These are phyloP conservation scores for Conger conger DNA, from an alignment of 2,113 vertebrate species.

Conservation along the genomic window DNA sequence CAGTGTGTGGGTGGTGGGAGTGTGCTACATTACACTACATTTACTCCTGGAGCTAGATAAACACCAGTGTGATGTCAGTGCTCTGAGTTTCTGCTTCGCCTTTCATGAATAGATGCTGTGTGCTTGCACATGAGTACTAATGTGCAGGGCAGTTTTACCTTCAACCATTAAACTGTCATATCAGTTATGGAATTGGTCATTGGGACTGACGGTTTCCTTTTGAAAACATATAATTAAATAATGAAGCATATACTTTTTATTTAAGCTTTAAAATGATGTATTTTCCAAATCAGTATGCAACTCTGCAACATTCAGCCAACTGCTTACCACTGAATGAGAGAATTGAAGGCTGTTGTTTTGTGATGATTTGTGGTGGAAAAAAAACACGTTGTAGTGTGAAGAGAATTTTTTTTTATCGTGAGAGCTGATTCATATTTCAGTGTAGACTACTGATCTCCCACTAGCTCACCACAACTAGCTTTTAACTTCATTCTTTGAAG, in stretches of 20 bases:
- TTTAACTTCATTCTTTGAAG: background rate
- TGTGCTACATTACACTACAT: background rate
- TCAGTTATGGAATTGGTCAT: background rate
- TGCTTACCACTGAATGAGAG: background rate
- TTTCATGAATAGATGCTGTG: background rate
- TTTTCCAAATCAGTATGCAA: background rate
- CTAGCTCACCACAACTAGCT: background rate
- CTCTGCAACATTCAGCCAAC: background rate
- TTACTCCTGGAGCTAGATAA: too few species aligned
- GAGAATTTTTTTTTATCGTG: background rate
- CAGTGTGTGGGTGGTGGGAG: background rate
- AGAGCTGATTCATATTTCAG: background rate
- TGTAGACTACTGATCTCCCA: background rate
- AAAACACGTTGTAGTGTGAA: too few species aligned
- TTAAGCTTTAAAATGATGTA: background rate
- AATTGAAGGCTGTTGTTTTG: background rate
- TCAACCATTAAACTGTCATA: background rate
- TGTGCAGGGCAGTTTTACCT: background rate
- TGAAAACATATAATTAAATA: background rate
- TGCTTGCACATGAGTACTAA: too few species aligned
- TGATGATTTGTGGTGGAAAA: too few species aligned
- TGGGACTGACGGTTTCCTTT: background rate
- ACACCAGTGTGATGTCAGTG: background rate
- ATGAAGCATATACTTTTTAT: background rate
- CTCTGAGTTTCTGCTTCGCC: background rate